Evolutionary conservation across 1,140 invertebrate genomes (phyloP).

Genomic region (Rhagoletis pomonella): DNA sequence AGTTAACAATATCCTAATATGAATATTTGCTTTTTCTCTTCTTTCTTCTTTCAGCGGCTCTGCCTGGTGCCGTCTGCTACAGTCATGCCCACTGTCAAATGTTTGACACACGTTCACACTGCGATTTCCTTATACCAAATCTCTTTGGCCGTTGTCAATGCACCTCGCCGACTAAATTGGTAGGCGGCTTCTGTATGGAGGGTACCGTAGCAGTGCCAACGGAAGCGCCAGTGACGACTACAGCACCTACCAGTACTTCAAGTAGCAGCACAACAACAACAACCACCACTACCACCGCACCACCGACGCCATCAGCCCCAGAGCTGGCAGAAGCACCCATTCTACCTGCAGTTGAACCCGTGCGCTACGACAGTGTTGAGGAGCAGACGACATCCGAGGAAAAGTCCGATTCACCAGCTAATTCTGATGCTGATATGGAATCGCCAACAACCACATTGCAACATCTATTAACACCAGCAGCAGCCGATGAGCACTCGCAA

Average conservation of each 20-base stretch:
- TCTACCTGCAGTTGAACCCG: neutral
- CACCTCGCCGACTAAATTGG: slow-evolving; percentile 80
- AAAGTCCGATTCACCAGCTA: slow-evolving; percentile 6
- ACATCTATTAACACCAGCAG: slow-evolving; percentile 65
- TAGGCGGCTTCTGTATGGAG: slow-evolving; percentile 79
- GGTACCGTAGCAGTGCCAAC: slow-evolving; percentile 56
- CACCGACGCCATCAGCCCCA: slow-evolving; percentile 56
- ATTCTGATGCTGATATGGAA: slow-evolving; percentile 37
- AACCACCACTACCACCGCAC: slow-evolving; percentile 60
- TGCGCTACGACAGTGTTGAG: neutral
- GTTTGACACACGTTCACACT: slow-evolving; percentile 87
- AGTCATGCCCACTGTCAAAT: slow-evolving; percentile 90
- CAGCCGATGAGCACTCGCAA: slow-evolving; percentile 57
- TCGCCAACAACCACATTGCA: slow-evolving; percentile 60
- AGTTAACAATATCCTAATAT: too few species aligned
- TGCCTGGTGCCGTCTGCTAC: slow-evolving; percentile 90
- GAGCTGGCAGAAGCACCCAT: slow-evolving; percentile 54
- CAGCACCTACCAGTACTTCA: slow-evolving; percentile 68
- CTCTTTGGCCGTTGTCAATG: slow-evolving; percentile 91
- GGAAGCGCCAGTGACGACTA: slow-evolving; percentile 62
- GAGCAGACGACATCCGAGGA: slow-evolving; percentile 46
- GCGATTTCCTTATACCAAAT: slow-evolving; percentile 91
- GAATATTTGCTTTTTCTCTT: neutral
- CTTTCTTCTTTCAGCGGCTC: slow-evolving; percentile 82
- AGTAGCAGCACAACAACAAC: slow-evolving; percentile 69